Evolutionary conservation across 2,888 invertebrate genomes (phyloP), one percentile per base, ranked within the genome.

Genomic region (Sarcophaga rosellei): DNA sequence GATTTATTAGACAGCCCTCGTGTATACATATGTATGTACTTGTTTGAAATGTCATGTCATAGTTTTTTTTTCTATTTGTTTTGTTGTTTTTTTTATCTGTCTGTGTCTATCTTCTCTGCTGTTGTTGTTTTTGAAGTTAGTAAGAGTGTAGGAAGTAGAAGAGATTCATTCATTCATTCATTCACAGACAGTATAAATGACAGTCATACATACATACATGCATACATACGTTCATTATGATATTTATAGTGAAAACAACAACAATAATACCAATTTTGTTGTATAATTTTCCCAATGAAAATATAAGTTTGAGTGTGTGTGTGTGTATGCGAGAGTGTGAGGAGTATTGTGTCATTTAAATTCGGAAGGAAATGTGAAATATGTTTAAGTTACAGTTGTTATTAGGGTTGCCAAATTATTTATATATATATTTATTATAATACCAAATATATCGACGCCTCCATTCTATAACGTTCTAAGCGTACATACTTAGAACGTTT

Each of bases 11-110:
- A 59, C 81, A 65, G 0, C 25, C 76, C 72, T 65, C 82, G 76
- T n/a, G 21, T 72, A 35, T 47, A 2, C 1, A 25, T 25, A 25
- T 72, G n/a, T 47, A 47, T 6, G 6, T 35, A 35, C 6, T 47
- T 15, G 4, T 47, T 47, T 76, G 20, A 65, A 62, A 76, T 82
- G 76, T 65, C 81, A 70, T 69, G 75, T 59, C 69, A 81, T 69
- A 76, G n/a, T 70, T 77, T n/a, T 66, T 15, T 47, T 68, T 4
- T 44, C 44, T 12, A 35, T 72, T 21, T 17, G 21, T 8, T 65
- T 62, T 45, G 8, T 17, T 47, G 25, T 5, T 25, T 25, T 25
- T n/a, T 66, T 17, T 47, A 35, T 72, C 63, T 45, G 17, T 35
- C n/a, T 25, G 11, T 68, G 15, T 21, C 44, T 12, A 35, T 73